These are phyloP conservation scores for Tanypteryx hageni DNA, from an alignment of 2,888 invertebrate genomes.

Conservation along the genomic window DNA sequence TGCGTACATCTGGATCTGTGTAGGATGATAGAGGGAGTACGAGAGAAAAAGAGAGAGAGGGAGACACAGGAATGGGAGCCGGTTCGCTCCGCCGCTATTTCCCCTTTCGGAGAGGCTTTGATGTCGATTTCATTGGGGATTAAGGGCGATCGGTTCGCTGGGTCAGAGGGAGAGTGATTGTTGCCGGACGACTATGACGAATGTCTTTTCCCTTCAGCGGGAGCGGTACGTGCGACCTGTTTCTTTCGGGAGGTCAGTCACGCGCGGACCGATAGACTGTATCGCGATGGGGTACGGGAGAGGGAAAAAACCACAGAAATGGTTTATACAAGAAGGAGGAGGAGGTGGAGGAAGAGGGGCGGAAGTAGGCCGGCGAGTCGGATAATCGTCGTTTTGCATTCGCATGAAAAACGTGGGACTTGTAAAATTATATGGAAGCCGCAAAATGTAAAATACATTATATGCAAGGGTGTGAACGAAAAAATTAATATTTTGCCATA, in stretches of 20 bases:
- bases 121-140: slow-evolving; percentile 8
- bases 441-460: no score
- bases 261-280: neutral
- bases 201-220: neutral
- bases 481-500: no score
- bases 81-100: no score
- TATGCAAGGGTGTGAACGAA: no score
- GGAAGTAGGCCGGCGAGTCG: neutral
- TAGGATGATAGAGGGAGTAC: no score
- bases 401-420: neutral
- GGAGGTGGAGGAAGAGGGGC: neutral
- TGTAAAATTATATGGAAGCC: neutral
- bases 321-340: neutral
- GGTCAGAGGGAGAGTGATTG: neutral
- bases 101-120: neutral
- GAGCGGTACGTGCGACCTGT: neutral
- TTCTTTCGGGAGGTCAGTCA: slow-evolving; percentile 11
- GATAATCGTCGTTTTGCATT: neutral
- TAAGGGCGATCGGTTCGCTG: slow-evolving; percentile 1
- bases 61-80: no score
- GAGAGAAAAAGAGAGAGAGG: no score
- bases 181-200: neutral
- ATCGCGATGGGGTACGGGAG: neutral
- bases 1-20: no score
- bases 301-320: neutral